These are phyloP conservation scores for Sylvietta virens DNA, from an alignment of 2,113 vertebrate species.

Conservation along the genomic window DNA sequence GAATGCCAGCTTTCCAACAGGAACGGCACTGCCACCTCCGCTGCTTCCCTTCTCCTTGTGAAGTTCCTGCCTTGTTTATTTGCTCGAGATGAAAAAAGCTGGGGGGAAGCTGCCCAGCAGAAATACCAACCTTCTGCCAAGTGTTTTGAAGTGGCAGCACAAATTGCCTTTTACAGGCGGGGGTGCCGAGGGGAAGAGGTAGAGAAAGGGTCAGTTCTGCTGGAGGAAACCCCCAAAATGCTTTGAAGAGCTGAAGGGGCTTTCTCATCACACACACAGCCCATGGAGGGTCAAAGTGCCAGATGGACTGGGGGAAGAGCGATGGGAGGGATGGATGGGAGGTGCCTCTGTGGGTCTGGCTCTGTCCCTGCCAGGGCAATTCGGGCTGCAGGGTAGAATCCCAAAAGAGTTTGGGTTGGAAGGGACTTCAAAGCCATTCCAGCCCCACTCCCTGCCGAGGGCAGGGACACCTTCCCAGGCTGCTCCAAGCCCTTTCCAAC, in stretches of 20 bases:
- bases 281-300: fast-evolving
- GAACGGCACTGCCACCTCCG: neutral
- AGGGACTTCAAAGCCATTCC: neutral
- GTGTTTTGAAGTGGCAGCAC: neutral
- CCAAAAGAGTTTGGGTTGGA: neutral
- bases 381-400: neutral
- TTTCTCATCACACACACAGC: neutral
- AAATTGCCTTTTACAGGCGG: neutral
- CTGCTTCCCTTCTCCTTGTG: neutral
- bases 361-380: neutral
- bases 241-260: neutral
- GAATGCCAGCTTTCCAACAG: neutral
- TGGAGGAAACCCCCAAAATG: neutral
- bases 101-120: neutral
- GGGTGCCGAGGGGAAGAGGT: fast-evolving
- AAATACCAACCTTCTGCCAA: neutral
- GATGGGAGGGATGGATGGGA: neutral
- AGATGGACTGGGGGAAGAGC: fast-evolving
- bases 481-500: fast-evolving
- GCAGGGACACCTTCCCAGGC: neutral
- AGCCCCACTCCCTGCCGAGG: no score
- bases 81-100: neutral
- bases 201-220: neutral
- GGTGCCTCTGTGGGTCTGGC: neutral
- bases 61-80: constrained; percentile 24